Evolutionary conservation across 2,797 vertebrate genomes (phyloP).

Genomic region (Pseudotriccus pelzelni): DNA sequence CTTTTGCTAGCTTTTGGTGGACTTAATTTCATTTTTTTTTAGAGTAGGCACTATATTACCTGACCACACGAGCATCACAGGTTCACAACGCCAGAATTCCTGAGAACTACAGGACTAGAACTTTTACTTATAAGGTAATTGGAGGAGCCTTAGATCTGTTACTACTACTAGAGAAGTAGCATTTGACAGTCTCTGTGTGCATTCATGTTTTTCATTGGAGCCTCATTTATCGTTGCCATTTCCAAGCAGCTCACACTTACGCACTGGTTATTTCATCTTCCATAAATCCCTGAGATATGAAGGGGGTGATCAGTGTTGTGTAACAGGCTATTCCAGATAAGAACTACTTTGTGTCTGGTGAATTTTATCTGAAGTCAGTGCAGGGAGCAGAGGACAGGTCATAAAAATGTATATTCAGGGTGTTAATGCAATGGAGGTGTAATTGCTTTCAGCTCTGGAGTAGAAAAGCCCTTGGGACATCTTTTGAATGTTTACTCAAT

Average conservation of each 20-base stretch:
- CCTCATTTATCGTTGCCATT: background rate
- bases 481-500: background rate
- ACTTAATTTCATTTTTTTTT: background rate
- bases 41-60: background rate
- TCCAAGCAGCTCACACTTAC: background rate
- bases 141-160: background rate
- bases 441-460: background rate
- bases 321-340: background rate
- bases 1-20: background rate
- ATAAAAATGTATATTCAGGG: background rate
- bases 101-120: background rate
- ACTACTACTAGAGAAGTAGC: background rate
- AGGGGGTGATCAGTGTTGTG: background rate
- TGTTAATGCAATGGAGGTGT: background rate
- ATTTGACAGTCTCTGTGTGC: background rate
- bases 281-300: background rate
- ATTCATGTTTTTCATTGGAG: background rate
- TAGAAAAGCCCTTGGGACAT: background rate
- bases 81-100: background rate
- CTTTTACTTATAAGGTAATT: background rate
- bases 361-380: background rate
- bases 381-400: background rate
- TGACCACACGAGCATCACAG: background rate
- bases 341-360: background rate
- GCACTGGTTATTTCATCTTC: background rate